These are phyloP conservation scores for Cygnus olor DNA, from an alignment of 2,797 vertebrate species.

Conservation along the genomic window DNA sequence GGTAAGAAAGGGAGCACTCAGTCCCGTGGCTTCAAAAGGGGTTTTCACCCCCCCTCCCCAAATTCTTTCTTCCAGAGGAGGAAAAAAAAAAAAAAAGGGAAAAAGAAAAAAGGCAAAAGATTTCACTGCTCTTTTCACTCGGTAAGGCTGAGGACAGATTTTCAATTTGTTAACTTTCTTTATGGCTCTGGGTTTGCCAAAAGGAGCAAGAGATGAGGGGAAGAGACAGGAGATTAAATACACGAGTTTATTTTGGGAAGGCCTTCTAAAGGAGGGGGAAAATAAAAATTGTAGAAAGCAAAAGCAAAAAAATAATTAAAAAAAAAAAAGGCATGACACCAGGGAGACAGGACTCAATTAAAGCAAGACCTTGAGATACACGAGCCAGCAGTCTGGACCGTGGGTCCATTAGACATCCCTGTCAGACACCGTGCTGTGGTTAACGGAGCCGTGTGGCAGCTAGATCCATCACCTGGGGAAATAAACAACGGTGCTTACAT, in stretches of 20 bases:
- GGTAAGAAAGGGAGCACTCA: background rate
- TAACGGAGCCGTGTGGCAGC: constrained; percentile 23
- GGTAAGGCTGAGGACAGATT: background rate
- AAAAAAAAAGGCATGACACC: background rate
- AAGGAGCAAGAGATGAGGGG: background rate
- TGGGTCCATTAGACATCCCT: background rate
- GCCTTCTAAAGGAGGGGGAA: background rate
- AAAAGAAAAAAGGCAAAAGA: background rate
- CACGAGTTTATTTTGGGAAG: constrained; percentile 12
- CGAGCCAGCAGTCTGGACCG: background rate
- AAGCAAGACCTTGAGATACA: constrained; percentile 31
- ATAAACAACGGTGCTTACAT: constrained; percentile 39
- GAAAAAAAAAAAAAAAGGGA: too few relatives aligned
- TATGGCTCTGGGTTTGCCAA: background rate
- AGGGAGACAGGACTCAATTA: constrained; percentile 50
- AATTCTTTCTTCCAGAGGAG: background rate
- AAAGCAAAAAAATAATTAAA: background rate
- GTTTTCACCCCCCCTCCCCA: background rate
- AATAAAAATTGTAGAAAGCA: background rate
- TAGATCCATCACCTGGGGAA: constrained; percentile 51
- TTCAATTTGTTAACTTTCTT: constrained; percentile 30
- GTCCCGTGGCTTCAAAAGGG: background rate
- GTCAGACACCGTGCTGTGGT: background rate
- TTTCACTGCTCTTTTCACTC: constrained; percentile 23
- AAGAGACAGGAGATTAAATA: background rate